Evolutionary conservation across 2,888 invertebrate species (phyloP).

Genomic region (Agrilus mali): DNA sequence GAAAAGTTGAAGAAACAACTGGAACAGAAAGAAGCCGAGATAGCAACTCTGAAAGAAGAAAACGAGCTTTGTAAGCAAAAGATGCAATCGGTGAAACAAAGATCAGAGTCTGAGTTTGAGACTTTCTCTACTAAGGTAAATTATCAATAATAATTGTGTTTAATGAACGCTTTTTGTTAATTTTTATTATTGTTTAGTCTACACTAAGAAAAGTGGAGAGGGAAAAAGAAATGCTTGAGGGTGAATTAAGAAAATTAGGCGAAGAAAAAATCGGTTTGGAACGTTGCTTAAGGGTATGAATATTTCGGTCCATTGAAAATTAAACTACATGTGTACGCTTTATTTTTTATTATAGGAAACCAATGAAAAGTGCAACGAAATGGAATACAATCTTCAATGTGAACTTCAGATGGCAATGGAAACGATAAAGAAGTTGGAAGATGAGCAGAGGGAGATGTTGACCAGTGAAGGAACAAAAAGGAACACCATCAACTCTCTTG

Average conservation of each 20-base stretch:
- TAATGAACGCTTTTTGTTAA: neutral
- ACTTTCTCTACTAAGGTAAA: conserved; percentile 21
- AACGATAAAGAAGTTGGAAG: conserved; percentile 37
- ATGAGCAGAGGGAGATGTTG: conserved; percentile 42
- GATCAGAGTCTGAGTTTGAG: conserved; percentile 17
- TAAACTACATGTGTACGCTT: too few relatives aligned
- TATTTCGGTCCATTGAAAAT: too few relatives aligned
- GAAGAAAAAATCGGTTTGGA: conserved; percentile 36
- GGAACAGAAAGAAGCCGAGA: too few relatives aligned
- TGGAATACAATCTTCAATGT: too few relatives aligned
- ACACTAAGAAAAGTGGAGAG: conserved; percentile 33
- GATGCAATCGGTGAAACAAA: conserved; percentile 20
- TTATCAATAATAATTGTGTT: neutral
- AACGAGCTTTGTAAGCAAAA: too few relatives aligned
- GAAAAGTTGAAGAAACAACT: too few relatives aligned
- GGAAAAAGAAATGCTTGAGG: conserved; percentile 42
- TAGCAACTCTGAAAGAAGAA: too few relatives aligned
- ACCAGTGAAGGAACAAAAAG: conserved; percentile 37
- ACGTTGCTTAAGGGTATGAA: too few relatives aligned
- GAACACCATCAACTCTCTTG: conserved; percentile 39
- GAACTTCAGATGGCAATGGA: conserved; percentile 26
- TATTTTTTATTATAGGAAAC: conserved; percentile 1
- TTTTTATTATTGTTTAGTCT: conserved; percentile 21
- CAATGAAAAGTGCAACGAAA: neutral
- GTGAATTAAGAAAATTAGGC: conserved; percentile 43